Evolutionary conservation across 2,888 invertebrate genomes (phyloP).

Genomic region (Troilus luridus): DNA sequence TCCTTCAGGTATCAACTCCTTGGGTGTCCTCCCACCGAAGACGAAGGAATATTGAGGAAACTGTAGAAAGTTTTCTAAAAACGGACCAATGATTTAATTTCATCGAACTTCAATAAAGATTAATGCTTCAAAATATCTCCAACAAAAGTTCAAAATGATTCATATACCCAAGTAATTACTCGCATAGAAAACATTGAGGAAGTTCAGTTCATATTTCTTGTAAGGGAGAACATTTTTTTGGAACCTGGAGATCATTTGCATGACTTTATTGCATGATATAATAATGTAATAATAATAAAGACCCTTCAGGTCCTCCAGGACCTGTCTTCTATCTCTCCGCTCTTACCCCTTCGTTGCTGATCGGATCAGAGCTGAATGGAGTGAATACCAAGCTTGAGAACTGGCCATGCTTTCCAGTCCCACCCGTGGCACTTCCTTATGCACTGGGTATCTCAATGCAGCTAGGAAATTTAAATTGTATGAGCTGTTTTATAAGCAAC

Average conservation of each 20-base stretch:
- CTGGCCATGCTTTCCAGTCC: background rate
- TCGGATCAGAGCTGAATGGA: background rate
- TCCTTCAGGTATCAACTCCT: no score
- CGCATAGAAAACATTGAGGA: no score
- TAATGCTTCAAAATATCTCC: no score
- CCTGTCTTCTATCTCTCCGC: background rate
- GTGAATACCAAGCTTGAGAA: constrained; percentile 6
- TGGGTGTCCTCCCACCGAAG: no score
- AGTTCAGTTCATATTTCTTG: no score
- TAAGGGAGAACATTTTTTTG: background rate
- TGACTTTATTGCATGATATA: background rate
- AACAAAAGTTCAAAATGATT: no score
- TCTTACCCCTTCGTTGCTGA: background rate
- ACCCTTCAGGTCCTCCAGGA: background rate
- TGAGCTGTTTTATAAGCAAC: constrained; percentile 4
- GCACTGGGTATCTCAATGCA: background rate
- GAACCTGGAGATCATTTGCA: background rate
- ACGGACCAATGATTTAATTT: no score
- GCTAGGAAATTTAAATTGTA: constrained; percentile 17
- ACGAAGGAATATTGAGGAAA: no score
- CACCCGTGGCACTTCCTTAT: background rate
- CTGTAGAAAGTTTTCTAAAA: no score
- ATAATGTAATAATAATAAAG: background rate
- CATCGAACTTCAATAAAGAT: no score
- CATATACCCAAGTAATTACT: no score